Conservation (phyloP, 2,888 invertebrate species). For the Caenorhabditis sp. region DNA sequence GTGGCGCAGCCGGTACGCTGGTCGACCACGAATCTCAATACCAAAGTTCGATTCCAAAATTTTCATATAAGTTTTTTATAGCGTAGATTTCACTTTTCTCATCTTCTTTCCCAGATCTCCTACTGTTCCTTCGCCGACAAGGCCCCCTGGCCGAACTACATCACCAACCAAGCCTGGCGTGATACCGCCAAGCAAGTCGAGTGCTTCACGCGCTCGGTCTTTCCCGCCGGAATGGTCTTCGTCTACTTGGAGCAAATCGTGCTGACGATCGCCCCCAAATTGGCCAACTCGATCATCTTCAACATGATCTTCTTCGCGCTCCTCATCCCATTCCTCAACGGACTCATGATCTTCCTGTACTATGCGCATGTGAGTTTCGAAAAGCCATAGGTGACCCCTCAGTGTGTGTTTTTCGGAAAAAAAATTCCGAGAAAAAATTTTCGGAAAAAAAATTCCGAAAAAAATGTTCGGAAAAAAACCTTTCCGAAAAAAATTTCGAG, state of each 20-base stretch:
- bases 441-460: too few species aligned
- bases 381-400: too few species aligned
- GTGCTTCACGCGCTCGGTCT: slow-evolving; percentile 71
- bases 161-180: slow-evolving; percentile 64
- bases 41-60: background rate
- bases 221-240: slow-evolving; percentile 74
- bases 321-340: slow-evolving; percentile 65
- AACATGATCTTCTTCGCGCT: slow-evolving; percentile 68
- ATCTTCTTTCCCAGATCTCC: slow-evolving; percentile 48
- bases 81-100: background rate
- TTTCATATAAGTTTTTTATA: background rate
- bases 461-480: too few species aligned
- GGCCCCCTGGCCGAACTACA: slow-evolving; percentile 72
- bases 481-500: too few species aligned
- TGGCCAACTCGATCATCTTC: slow-evolving; percentile 68
- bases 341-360: slow-evolving; percentile 68
- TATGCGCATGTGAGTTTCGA: slow-evolving; percentile 60
- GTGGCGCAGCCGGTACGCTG: background rate
- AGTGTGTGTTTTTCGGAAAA: too few species aligned
- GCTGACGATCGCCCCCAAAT: slow-evolving; percentile 62
- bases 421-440: too few species aligned
- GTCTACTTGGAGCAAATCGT: slow-evolving; percentile 70
- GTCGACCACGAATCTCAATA: background rate
- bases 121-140: slow-evolving; percentile 68
- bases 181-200: slow-evolving; percentile 67